Conservation (phyloP, 92 coral and sea anemone species). For the Heteractis magnifica region DNA sequence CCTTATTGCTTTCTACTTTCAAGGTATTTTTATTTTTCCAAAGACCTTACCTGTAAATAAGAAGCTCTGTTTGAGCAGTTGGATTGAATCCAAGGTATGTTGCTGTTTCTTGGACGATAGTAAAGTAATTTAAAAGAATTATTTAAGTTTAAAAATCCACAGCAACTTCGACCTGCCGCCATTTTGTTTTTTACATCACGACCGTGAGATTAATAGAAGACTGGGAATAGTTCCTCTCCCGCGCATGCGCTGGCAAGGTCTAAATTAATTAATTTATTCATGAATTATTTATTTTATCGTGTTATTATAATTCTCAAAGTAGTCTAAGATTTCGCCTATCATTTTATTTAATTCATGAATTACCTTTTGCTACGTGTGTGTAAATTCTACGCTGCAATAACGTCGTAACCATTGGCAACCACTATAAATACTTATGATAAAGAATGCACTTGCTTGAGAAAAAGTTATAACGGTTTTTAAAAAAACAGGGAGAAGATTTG, state of each 20-base stretch:
- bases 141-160: constrained; percentile 54
- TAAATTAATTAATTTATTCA: not conserved
- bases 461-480: not conserved
- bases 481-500: not conserved
- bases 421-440: not conserved
- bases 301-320: too few relatives aligned
- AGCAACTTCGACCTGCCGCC: constrained; percentile 75
- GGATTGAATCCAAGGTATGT: constrained; percentile 9
- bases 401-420: constrained; percentile 7
- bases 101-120: not conserved
- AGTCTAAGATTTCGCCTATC: not conserved
- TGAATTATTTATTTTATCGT: too few relatives aligned
- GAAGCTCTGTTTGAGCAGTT: constrained; percentile 23
- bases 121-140: constrained; percentile 8
- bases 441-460: not conserved
- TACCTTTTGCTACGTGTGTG: not conserved
- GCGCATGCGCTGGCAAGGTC: not conserved
- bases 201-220: constrained; percentile 5
- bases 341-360: not conserved
- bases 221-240: constrained; percentile 9
- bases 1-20: not conserved
- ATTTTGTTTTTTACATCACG: constrained; percentile 35
- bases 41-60: constrained; percentile 51
- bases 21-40: not conserved
- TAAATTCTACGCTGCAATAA: not conserved